Conservation (phyloP, 1,140 invertebrate species). For the Mylabris phalerata region DNA sequence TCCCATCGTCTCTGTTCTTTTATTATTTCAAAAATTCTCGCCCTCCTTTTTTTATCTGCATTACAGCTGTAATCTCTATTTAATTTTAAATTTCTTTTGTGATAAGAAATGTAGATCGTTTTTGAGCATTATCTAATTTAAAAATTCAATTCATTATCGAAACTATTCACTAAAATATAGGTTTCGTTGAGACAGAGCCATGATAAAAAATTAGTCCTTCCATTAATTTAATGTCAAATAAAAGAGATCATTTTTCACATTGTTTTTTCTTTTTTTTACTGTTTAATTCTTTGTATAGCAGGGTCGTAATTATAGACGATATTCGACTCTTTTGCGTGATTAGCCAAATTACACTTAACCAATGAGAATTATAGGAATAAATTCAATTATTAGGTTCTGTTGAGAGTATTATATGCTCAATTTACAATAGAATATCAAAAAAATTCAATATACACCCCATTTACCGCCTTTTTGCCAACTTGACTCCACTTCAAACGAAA, state of each 20-base stretch:
- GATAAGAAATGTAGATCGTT: too few species aligned
- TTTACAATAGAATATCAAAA: too few species aligned
- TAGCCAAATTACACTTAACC: background rate
- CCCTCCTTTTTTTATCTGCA: too few species aligned
- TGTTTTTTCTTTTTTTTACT: background rate
- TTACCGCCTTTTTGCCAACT: too few species aligned
- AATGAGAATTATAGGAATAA: background rate
- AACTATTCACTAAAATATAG: constrained; percentile 6
- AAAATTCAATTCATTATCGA: constrained; percentile 5
- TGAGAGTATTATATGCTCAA: too few species aligned
- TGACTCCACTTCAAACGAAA: too few species aligned
- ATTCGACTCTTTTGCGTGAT: constrained; percentile 2
- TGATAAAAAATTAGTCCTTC: constrained; percentile 8
- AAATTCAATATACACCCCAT: too few species aligned
- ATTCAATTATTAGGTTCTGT: too few species aligned
- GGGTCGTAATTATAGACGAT: constrained; percentile 7
- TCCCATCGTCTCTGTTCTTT: too few species aligned
- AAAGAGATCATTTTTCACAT: constrained; percentile 10
- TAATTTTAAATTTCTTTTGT: constrained; percentile 1
- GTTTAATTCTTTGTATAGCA: background rate
- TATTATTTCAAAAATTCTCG: too few species aligned
- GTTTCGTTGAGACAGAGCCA: constrained; percentile 3
- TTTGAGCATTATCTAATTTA: background rate
- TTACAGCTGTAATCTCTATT: background rate
- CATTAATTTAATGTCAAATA: constrained; percentile 12